Conservation (phyloP, 2,888 invertebrate genomes). For the Drosophila lutescens region DNA sequence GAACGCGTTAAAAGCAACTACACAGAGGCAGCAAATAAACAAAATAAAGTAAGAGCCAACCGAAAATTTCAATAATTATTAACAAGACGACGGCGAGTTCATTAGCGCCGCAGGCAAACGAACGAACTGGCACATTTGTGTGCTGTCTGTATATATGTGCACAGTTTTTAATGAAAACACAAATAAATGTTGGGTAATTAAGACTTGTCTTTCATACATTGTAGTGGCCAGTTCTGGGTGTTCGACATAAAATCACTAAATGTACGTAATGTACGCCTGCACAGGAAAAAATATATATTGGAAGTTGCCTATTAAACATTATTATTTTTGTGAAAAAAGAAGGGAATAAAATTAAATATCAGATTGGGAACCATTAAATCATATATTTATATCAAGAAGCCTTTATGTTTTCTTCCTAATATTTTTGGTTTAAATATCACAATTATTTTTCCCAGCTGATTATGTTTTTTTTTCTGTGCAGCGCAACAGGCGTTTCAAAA, state of each 20-base stretch:
- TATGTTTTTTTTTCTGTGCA: constrained; percentile 21
- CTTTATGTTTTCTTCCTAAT: too few relatives aligned
- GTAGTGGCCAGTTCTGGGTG: constrained; percentile 45
- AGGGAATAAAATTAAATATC: too few relatives aligned
- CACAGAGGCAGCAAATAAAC: constrained; percentile 46
- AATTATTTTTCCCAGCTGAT: background rate
- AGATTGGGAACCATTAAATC: too few relatives aligned
- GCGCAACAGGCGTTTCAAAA: constrained; percentile 74
- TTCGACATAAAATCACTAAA: constrained; percentile 14
- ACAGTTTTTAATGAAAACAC: constrained; percentile 40
- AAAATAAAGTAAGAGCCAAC: constrained; percentile 21
- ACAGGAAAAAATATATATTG: background rate
- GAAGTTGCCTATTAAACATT: too few relatives aligned
- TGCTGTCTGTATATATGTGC: background rate
- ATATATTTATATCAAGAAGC: too few relatives aligned
- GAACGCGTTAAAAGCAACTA: constrained; percentile 76
- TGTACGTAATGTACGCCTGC: constrained; percentile 16
- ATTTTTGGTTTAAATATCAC: too few relatives aligned
- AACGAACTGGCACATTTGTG: constrained; percentile 16
- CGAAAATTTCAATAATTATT: constrained; percentile 71
- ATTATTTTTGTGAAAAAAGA: too few relatives aligned
- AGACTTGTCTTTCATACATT: constrained; percentile 73
- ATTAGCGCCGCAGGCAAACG: constrained; percentile 36
- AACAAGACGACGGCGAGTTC: constrained; percentile 67
- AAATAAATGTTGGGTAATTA: constrained; percentile 79